Conservation (phyloP, 2,113 vertebrate species). For the Sminthopsis crassicaudata region DNA sequence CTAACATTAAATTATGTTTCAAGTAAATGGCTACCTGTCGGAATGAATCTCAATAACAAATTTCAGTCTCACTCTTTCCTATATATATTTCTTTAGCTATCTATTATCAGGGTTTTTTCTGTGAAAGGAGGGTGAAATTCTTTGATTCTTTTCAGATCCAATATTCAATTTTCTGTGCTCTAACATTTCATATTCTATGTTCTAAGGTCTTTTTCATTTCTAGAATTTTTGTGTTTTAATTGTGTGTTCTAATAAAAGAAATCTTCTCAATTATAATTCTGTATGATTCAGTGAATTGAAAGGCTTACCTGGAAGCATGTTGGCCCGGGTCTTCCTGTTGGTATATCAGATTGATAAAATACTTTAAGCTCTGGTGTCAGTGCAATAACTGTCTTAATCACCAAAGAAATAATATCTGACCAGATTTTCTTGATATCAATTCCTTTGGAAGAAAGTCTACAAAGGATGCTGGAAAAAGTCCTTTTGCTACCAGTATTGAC, state of each 20-base stretch:
- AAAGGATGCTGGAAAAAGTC: constrained; percentile 95
- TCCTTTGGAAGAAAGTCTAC: constrained; percentile 91
- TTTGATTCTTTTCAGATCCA: not conserved
- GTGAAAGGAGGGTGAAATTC: not conserved
- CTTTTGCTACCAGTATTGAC: constrained; percentile 96
- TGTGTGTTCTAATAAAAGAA: not conserved
- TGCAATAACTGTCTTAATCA: constrained; percentile 97
- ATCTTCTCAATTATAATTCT: not conserved
- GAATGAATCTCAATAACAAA: not conserved
- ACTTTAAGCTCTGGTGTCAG: constrained; percentile 96
- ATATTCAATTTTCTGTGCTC: not conserved
- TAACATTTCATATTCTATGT: not conserved
- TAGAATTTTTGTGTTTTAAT: not conserved
- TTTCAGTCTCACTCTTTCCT: not conserved
- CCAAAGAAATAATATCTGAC: constrained; percentile 97
- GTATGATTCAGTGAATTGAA: not conserved
- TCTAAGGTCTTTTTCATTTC: not conserved
- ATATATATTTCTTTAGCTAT: not conserved
- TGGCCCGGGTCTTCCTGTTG: constrained; percentile 94
- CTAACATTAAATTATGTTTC: not conserved
- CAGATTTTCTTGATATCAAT: constrained; percentile 96
- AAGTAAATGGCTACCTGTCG: not conserved
- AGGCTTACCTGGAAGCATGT: constrained; percentile 95
- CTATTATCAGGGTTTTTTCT: not conserved
- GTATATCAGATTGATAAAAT: constrained; percentile 95